Evolutionary conservation across 2,797 vertebrate species (phyloP).

Genomic region (Acanthurus lineatus): DNA sequence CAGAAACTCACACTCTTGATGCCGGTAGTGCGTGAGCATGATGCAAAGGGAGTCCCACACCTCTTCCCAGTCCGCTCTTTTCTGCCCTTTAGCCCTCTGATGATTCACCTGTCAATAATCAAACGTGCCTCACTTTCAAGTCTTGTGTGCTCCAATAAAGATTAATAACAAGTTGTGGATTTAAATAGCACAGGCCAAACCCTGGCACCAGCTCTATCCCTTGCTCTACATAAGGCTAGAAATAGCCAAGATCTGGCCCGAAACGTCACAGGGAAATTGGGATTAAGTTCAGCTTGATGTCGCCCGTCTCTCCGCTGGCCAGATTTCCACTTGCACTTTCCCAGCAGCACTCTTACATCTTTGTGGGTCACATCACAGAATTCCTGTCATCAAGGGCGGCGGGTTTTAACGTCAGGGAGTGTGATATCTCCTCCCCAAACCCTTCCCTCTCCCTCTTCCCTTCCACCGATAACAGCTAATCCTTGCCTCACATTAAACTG

Average conservation of each 20-base stretch:
- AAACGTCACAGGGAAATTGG: slow-evolving; percentile 81
- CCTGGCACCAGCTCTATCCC: slow-evolving; percentile 59
- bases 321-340: slow-evolving; percentile 71
- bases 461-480: slow-evolving; percentile 86
- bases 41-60: slow-evolving; percentile 54
- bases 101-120: slow-evolving; percentile 74
- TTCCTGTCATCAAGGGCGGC: slow-evolving; percentile 83
- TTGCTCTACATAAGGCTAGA: slow-evolving; percentile 59
- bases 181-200: slow-evolving; percentile 75
- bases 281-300: slow-evolving; percentile 84
- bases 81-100: slow-evolving; percentile 64
- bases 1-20: slow-evolving; percentile 59
- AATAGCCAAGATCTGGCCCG: slow-evolving; percentile 76
- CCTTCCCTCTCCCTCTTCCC: slow-evolving; percentile 76
- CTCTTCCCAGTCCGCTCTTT: slow-evolving; percentile 40
- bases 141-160: slow-evolving; percentile 73
- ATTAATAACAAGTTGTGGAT: slow-evolving; percentile 76
- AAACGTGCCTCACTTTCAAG: slow-evolving; percentile 68
- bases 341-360: slow-evolving; percentile 77
- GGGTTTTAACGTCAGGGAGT: slow-evolving; percentile 83
- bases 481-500: slow-evolving; percentile 86
- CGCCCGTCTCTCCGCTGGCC: slow-evolving; percentile 71
- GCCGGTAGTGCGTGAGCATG: slow-evolving; percentile 32
- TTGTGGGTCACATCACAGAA: slow-evolving; percentile 83
- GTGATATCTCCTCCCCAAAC: slow-evolving; percentile 83